Base-by-base conservation (phyloP, 1,140 invertebrate species). In the Drosophila athabasca region DNA sequence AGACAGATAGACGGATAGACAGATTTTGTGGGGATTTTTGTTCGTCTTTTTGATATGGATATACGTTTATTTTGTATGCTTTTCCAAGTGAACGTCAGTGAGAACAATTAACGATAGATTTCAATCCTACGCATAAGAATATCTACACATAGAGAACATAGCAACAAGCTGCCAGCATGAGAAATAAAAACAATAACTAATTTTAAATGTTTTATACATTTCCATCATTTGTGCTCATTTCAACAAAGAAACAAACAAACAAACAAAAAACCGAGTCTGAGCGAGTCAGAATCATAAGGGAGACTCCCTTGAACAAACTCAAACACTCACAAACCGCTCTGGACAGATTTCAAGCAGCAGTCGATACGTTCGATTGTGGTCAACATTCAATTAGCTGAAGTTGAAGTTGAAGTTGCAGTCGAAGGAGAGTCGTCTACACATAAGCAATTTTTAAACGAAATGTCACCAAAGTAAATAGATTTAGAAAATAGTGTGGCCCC, bases 101-200 rank as follows among this genome's bases (percentile, higher is more conserved):
- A 67, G 55, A 69, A 68, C 62, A 57, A 45, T 68, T 62, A 60
- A 54, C 54, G 53, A 72, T 57, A 79, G 35, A 76, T 78, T 78
- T 73, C 79, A 75, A 89, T 79, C 68, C 79, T 89, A 79, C 43
- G 50, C 54, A 75, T 78, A 79, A 69, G 67, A 48, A 44, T 58
- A 65, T 55, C 26, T 57, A 76, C 64, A 81, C 78, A 61, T 61
- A 64, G 51, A 58, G 48, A 54, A 70, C 55, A 89, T 79, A 87
- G 79, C 79, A 76, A 76, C 64, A 89, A 79, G 83, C 83, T 87
- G 83, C 83, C 83, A 87, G 76, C 76, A 88, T 79, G 67, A 76
- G 69, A 88, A 58, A 88, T 73, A 85, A 88, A 79, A 79, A 88
- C 83, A 88, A 88, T 88, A 88, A 88, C 75, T 87, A 87, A 88